phyloP scores from a whole-genome alignment of 64 coral and sea anemone species.

The Actinia equina region DNA sequence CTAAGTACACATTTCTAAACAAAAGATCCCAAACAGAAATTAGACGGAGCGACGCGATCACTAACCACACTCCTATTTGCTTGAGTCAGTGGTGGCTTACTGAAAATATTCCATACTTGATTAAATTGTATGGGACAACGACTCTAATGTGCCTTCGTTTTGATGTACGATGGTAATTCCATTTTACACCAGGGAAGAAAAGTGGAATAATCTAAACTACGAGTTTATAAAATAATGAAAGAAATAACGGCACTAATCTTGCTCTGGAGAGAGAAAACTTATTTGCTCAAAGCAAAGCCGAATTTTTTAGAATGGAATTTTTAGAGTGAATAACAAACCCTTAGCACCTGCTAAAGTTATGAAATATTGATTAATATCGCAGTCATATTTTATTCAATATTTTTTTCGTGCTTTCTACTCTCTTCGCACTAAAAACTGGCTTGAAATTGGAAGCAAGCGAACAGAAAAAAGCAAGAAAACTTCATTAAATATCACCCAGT shows the following conservation, averaged over 20 bases:
- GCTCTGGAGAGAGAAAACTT: background rate
- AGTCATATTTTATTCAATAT: conserved; percentile 23
- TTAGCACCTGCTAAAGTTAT: conserved; percentile 9
- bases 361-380: conserved; percentile 15
- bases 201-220: too few relatives aligned
- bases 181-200: too few relatives aligned
- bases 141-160: background rate
- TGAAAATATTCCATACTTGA: background rate
- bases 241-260: background rate
- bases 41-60: too few relatives aligned
- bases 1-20: too few relatives aligned
- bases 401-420: background rate
- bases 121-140: background rate
- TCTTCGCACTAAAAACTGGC: background rate
- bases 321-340: background rate
- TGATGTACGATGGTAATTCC: background rate
- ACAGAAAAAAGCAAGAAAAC: background rate
- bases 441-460: background rate
- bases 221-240: background rate
- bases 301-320: background rate
- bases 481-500: background rate
- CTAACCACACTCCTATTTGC: too few relatives aligned
- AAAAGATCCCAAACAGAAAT: too few relatives aligned
- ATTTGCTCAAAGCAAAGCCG: background rate
- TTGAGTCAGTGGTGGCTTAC: background rate